Percentiles rank a stretch among this genome's conserved stretches.
Conservation (phyloP, 2,888 invertebrate species). For the Rugalucina vietnamica region DNA sequence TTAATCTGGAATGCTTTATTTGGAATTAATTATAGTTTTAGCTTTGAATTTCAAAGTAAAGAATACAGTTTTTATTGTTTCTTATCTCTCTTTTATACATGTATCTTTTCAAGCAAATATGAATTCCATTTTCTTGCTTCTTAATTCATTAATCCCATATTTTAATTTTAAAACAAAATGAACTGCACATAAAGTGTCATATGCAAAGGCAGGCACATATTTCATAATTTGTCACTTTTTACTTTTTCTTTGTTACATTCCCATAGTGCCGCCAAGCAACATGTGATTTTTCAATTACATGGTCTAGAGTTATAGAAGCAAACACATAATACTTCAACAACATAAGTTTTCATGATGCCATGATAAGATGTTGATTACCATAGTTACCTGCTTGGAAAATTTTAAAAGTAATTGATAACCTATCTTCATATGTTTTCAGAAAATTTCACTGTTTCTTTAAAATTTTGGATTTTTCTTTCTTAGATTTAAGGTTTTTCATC, state of each 20-base stretch:
- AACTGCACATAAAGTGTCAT: not conserved
- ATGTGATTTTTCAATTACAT: not conserved
- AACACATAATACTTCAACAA: not conserved
- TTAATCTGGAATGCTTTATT: not conserved
- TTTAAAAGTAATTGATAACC: not conserved
- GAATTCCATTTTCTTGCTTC: not conserved
- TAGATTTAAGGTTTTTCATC: not conserved
- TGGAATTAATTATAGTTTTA: not conserved
- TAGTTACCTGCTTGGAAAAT: not conserved
- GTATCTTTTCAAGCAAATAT: not conserved
- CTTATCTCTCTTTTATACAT: not conserved
- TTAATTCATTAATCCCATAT: not conserved
- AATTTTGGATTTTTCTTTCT: too few species aligned
- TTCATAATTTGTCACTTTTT: not conserved
- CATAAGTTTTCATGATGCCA: not conserved
- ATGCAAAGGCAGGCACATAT: not conserved
- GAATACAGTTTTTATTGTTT: not conserved
- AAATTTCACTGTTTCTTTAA: too few species aligned
- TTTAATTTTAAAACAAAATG: not conserved
- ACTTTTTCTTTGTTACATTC: not conserved
- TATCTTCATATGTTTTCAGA: too few species aligned
- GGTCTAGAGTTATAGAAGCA: not conserved
- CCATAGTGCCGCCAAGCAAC: not conserved
- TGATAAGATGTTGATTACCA: slow-evolving; percentile 16
- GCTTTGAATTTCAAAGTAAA: not conserved